Percentiles rank a stretch among this genome's conserved stretches.
These are phyloP conservation scores for Aradus depressus DNA, from an alignment of 2,888 invertebrate genomes.

Conservation along the genomic window DNA sequence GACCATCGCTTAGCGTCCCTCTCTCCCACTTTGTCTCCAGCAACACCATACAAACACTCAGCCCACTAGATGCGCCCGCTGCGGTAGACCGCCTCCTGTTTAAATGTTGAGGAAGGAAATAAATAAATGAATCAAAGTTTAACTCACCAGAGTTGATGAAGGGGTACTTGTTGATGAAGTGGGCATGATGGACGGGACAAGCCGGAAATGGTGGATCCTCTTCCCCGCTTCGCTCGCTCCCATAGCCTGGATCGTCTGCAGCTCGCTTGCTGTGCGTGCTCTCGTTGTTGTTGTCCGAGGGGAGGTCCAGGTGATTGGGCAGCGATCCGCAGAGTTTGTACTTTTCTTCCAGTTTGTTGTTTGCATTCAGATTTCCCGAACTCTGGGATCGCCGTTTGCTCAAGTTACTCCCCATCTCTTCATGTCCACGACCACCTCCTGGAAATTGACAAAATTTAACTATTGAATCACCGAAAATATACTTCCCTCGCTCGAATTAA, in stretches of 20 bases:
- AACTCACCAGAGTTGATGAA: constrained; percentile 30
- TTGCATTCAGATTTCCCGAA: constrained; percentile 50
- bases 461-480: constrained; percentile 1
- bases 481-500: neutral
- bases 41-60: too few relatives aligned
- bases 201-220: constrained; percentile 43
- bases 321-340: constrained; percentile 48
- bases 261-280: constrained; percentile 15
- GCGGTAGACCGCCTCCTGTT: too few relatives aligned
- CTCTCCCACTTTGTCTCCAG: too few relatives aligned
- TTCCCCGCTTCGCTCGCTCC: constrained; percentile 63
- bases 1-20: too few relatives aligned
- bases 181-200: constrained; percentile 28
- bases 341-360: constrained; percentile 30
- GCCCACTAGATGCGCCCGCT: too few relatives aligned
- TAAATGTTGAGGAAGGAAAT: too few relatives aligned
- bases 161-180: constrained; percentile 27
- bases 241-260: constrained; percentile 55
- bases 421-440: constrained; percentile 23
- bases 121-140: neutral
- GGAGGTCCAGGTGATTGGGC: constrained; percentile 56
- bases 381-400: constrained; percentile 63
- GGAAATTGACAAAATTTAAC: constrained; percentile 2
- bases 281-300: constrained; percentile 30
- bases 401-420: constrained; percentile 64